These are phyloP conservation scores for Tragulus kanchil DNA, from an alignment of 2,113 vertebrate genomes.

Conservation along the genomic window DNA sequence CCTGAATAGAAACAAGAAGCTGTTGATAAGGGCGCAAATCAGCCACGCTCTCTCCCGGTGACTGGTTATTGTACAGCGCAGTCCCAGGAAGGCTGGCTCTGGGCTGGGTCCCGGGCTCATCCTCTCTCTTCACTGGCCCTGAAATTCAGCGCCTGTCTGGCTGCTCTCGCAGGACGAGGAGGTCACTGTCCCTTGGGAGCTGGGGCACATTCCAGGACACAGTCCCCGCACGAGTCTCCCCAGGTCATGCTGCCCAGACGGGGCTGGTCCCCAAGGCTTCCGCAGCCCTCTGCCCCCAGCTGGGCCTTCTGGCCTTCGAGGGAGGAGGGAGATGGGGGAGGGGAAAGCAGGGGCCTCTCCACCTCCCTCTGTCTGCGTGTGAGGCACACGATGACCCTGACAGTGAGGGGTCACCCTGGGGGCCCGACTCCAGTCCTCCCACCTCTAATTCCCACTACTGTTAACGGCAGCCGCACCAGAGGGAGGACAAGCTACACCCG, in stretches of 20 bases:
- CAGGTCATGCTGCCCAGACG: fast-evolving
- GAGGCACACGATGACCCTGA: neutral
- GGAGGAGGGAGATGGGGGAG: neutral
- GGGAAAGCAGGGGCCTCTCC: neutral
- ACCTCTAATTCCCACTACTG: fast-evolving
- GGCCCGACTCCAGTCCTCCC: neutral
- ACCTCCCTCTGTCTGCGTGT: neutral
- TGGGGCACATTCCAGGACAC: neutral
- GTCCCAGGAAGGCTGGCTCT: neutral
- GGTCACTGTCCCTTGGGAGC: neutral
- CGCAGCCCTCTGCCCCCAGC: neutral
- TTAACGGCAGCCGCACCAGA: fast-evolving
- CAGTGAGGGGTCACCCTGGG: neutral
- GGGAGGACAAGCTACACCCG: neutral
- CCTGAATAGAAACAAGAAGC: neutral
- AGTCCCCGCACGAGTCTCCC: fast-evolving
- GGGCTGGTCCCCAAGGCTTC: neutral
- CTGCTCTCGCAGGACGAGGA: neutral
- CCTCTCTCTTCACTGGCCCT: neutral
- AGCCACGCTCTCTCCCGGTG: neutral
- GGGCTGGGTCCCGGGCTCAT: neutral
- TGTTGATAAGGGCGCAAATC: neutral
- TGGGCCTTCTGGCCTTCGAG: neutral
- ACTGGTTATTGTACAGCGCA: no score
- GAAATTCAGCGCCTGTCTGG: neutral